Evolutionary conservation across 2,888 invertebrate species (phyloP).

Genomic region (Chrysotoxum bicinctum): DNA sequence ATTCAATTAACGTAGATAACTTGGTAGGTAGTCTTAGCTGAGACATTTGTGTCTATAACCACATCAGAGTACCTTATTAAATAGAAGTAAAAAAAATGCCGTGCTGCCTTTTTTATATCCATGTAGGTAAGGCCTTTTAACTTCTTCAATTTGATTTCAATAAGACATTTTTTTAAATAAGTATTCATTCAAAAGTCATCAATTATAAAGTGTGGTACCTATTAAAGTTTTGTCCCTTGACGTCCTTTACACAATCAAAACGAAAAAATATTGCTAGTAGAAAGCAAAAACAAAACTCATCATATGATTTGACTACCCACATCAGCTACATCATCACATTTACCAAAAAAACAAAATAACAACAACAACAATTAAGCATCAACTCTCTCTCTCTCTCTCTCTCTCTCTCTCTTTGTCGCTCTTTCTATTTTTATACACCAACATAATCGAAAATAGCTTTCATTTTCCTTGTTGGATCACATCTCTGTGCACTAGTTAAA

Average conservation of each 20-base stretch:
- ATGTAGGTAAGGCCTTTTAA: background rate
- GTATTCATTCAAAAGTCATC: background rate
- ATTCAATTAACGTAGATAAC: too few relatives aligned
- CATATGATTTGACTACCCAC: constrained; percentile 57
- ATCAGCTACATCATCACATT: constrained; percentile 20
- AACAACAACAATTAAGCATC: constrained; percentile 9
- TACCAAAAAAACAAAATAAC: constrained; percentile 4
- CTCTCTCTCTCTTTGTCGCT: constrained; percentile 11
- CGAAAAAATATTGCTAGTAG: background rate
- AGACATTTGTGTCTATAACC: too few relatives aligned
- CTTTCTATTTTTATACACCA: constrained; percentile 9
- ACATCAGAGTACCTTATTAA: too few relatives aligned
- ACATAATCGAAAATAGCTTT: constrained; percentile 62
- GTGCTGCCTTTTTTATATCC: too few relatives aligned
- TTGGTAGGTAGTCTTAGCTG: too few relatives aligned
- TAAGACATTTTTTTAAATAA: background rate
- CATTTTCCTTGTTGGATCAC: constrained; percentile 66
- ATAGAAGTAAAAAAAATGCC: too few relatives aligned
- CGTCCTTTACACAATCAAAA: background rate
- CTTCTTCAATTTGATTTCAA: background rate
- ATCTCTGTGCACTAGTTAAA: constrained; percentile 70
- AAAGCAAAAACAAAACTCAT: constrained; percentile 51
- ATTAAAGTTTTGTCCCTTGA: constrained; percentile 2
- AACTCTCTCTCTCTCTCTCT: constrained; percentile 4
- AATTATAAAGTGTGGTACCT: background rate